phyloP scores from a whole-genome alignment of 1,140 invertebrate species.

The Megalopta genalis region DNA sequence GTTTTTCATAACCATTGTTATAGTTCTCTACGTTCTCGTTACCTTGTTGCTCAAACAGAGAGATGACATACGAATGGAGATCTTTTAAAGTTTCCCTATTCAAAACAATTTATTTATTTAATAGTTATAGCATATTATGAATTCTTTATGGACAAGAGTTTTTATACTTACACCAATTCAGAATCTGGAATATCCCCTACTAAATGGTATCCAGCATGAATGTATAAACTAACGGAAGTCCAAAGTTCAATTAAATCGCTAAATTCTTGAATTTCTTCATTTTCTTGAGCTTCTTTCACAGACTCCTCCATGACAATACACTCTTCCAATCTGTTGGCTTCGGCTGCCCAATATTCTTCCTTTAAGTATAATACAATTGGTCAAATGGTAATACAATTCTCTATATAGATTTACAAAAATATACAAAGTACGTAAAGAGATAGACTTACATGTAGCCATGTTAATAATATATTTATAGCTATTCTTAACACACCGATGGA shows the following conservation, averaged over 20 bases:
- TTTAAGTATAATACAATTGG: conserved; percentile 37
- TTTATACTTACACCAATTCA: conserved; percentile 66
- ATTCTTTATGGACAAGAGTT: neutral
- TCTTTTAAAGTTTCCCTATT: conserved; percentile 62
- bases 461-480: conserved; percentile 80
- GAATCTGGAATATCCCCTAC: conserved; percentile 69
- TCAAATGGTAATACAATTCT: too few relatives aligned
- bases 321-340: conserved; percentile 58
- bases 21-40: conserved; percentile 10
- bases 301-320: conserved; percentile 63
- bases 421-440: neutral
- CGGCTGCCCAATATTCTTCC: conserved; percentile 73
- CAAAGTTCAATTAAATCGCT: conserved; percentile 72
- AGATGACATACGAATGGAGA: conserved; percentile 42
- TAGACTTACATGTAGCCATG: conserved; percentile 82
- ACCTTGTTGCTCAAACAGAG: conserved; percentile 27
- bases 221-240: conserved; percentile 72
- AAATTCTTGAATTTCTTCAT: conserved; percentile 59
- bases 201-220: conserved; percentile 62
- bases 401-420: neutral
- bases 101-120: conserved; percentile 33
- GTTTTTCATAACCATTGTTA: conserved; percentile 11
- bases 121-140: neutral
- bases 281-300: conserved; percentile 57
- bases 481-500: conserved; percentile 81